Evolutionary conservation across 1,140 invertebrate species (phyloP).

Genomic region (Psix sp.): DNA sequence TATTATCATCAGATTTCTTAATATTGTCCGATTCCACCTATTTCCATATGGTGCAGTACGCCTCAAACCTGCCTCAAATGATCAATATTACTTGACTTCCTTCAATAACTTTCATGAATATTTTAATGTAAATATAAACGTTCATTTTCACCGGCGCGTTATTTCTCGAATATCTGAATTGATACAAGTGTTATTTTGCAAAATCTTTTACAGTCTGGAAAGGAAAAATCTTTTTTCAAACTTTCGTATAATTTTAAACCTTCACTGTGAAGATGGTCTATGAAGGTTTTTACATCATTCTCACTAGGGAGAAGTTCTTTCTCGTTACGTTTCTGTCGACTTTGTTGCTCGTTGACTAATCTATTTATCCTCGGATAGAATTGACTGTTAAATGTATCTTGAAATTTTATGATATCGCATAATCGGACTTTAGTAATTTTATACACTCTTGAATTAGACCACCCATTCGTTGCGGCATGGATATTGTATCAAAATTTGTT

Average conservation of each 20-base stretch:
- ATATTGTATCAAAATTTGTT: background rate
- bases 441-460: background rate
- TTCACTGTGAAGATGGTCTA: background rate
- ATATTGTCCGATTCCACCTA: too few relatives aligned
- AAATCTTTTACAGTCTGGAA: background rate
- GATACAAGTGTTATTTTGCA: background rate
- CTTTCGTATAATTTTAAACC: background rate
- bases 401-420: slow-evolving; percentile 3
- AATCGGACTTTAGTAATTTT: background rate
- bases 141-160: slow-evolving; percentile 3
- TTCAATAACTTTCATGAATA: background rate
- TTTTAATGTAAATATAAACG: background rate
- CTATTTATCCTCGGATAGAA: slow-evolving; percentile 15
- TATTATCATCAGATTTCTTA: too few relatives aligned
- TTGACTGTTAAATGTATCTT: slow-evolving; percentile 4
- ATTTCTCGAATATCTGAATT: slow-evolving; percentile 1
- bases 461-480: background rate
- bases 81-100: background rate
- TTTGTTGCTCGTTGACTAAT: slow-evolving; percentile 3
- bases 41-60: background rate
- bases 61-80: background rate
- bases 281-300: background rate
- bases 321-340: slow-evolving; percentile 9
- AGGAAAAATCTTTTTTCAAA: background rate
- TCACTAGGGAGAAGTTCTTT: slow-evolving; percentile 3